Evolutionary conservation across 2,113 vertebrate genomes (phyloP).

Genomic region (Dinomys branickii): DNA sequence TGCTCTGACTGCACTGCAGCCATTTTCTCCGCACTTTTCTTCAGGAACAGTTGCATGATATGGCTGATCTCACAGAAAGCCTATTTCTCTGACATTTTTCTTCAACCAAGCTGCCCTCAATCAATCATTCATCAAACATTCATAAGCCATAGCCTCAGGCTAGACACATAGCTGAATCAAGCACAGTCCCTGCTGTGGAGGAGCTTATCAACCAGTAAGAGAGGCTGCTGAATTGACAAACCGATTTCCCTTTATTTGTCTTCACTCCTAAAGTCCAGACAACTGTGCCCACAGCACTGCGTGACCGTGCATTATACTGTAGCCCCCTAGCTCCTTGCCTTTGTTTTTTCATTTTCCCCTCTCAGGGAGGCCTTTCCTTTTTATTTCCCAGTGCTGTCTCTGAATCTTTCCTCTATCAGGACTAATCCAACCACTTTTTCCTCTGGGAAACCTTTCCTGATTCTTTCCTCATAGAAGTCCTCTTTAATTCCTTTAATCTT

Average conservation of each 20-base stretch:
- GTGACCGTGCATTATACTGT: not conserved
- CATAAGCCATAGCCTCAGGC: not conserved
- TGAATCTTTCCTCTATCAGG: constrained; percentile 23
- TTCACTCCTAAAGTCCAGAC: not conserved
- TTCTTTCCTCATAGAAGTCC: not conserved
- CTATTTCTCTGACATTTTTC: constrained; percentile 40
- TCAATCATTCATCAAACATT: constrained; percentile 62
- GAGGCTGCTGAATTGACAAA: not conserved
- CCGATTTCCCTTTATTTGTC: not conserved
- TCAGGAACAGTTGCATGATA: constrained; percentile 49
- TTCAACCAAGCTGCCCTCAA: constrained; percentile 32
- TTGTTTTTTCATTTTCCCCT: not conserved
- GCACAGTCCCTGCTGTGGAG: not conserved
- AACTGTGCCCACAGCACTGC: not conserved
- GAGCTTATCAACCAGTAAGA: not conserved
- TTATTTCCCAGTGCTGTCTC: not conserved
- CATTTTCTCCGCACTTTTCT: constrained; percentile 64
- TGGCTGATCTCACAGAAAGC: constrained; percentile 59
- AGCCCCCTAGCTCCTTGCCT: not conserved
- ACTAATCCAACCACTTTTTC: not conserved
- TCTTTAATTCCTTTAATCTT: not conserved
- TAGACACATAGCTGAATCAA: constrained; percentile 53
- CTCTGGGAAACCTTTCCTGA: not conserved
- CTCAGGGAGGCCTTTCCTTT: not conserved
- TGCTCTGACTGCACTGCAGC: constrained; percentile 49